These are phyloP conservation scores for Streblospio benedicti DNA, from an alignment of 1,140 invertebrate species.

Conservation along the genomic window DNA sequence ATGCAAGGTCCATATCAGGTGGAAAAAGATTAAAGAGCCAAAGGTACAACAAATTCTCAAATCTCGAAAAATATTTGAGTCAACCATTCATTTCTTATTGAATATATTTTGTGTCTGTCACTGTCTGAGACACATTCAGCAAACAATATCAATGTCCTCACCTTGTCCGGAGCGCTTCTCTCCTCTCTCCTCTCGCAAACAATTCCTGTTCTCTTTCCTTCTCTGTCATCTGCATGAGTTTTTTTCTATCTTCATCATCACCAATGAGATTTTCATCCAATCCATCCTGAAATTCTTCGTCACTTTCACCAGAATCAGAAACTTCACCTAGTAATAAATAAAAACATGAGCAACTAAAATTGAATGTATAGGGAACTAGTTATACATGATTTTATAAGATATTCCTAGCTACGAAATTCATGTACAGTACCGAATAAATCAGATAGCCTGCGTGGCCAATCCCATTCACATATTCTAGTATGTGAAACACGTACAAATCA, in stretches of 20 bases:
- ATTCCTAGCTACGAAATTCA: no score
- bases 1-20: no score
- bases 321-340: slow-evolving; percentile 56
- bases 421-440: no score
- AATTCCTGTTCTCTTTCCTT: slow-evolving; percentile 95
- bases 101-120: no score
- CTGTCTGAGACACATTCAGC: no score
- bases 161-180: slow-evolving; percentile 84
- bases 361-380: not conserved
- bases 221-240: slow-evolving; percentile 85
- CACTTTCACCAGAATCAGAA: slow-evolving; percentile 50
- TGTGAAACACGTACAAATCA: no score
- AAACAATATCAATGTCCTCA: slow-evolving; percentile 28
- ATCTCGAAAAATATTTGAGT: no score
- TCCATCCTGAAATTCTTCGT: slow-evolving; percentile 67
- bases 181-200: slow-evolving; percentile 86
- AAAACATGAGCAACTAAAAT: not conserved
- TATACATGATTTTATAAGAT: not conserved
- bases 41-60: no score
- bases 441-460: no score
- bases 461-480: no score
- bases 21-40: no score
- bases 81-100: no score
- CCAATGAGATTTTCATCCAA: slow-evolving; percentile 96
- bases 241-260: slow-evolving; percentile 84